Evolutionary conservation across 2,113 vertebrate species (phyloP).

Genomic region (Aspidoscelis tigris): DNA sequence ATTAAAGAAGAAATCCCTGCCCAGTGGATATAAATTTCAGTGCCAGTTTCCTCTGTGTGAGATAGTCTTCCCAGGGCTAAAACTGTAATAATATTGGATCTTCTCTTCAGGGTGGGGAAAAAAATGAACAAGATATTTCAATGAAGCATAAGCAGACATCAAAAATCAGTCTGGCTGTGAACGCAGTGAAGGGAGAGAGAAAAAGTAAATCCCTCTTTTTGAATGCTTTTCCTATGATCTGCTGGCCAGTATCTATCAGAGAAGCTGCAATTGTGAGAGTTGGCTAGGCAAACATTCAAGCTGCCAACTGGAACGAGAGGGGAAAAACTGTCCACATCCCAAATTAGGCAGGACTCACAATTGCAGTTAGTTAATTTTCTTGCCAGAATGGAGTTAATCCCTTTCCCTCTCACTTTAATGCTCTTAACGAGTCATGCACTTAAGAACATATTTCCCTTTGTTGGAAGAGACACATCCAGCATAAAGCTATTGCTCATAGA

Average conservation of each 20-base stretch:
- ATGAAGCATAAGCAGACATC: conserved; percentile 11
- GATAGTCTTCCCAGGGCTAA: conserved; percentile 1
- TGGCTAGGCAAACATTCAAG: conserved; percentile 23
- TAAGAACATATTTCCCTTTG: conserved; percentile 37
- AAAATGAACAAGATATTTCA: conserved; percentile 25
- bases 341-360: conserved; percentile 19
- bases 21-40: conserved; percentile 16
- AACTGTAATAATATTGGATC: conserved; percentile 14
- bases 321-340: conserved; percentile 19
- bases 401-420: conserved; percentile 10
- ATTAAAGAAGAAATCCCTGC: background rate
- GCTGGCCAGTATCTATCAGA: conserved; percentile 3
- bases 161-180: conserved; percentile 16
- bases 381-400: conserved; percentile 29
- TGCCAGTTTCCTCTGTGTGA: background rate
- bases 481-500: background rate
- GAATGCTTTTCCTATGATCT: conserved; percentile 10
- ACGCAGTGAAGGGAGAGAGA: background rate
- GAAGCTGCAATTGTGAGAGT: conserved; percentile 19
- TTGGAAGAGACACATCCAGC: conserved; percentile 7
- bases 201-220: conserved; percentile 25
- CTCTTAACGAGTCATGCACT: conserved; percentile 27
- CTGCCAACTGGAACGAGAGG: conserved; percentile 24
- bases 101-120: background rate
- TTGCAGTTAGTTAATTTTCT: conserved; percentile 21